A percentile compares a stretch with the other conserved stretches of the same genome.
Evolutionary conservation across 2,113 vertebrate species (phyloP).

Genomic region (Toxotes chatareus): DNA sequence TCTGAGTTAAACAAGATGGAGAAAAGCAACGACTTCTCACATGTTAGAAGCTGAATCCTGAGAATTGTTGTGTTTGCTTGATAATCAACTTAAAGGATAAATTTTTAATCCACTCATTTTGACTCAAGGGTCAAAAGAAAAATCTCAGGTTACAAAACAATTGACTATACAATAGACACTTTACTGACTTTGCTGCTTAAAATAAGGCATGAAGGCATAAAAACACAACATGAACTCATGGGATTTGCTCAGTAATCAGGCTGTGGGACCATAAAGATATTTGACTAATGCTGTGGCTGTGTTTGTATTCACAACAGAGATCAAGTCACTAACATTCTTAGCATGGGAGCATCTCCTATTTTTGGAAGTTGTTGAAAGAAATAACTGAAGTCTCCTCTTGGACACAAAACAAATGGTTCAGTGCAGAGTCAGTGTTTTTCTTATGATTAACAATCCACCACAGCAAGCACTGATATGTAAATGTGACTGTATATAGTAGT

Average conservation of each 20-base stretch:
- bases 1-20: no score
- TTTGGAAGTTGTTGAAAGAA: background rate
- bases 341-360: background rate
- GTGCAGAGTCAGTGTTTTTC: background rate
- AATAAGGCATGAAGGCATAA: background rate
- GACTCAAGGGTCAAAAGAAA: no score
- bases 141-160: no score
- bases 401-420: background rate
- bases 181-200: background rate
- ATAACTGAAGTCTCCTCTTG: background rate
- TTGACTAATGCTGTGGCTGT: background rate
- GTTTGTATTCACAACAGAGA: constrained; percentile 7
- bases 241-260: background rate
- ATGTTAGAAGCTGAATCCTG: no score
- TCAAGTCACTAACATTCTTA: background rate
- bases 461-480: constrained; percentile 15
- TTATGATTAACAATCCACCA: background rate
- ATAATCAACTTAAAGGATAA: no score
- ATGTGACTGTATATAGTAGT: constrained; percentile 16
- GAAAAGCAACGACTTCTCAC: no score
- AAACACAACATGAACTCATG: no score
- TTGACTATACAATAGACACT: background rate
- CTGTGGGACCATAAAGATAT: background rate
- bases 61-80: no score
- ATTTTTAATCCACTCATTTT: no score